Percentiles rank a stretch among this genome's conserved stretches.
These are phyloP conservation scores for Enhydra lutris DNA, from an alignment of 2,113 vertebrate genomes.

Conservation along the genomic window DNA sequence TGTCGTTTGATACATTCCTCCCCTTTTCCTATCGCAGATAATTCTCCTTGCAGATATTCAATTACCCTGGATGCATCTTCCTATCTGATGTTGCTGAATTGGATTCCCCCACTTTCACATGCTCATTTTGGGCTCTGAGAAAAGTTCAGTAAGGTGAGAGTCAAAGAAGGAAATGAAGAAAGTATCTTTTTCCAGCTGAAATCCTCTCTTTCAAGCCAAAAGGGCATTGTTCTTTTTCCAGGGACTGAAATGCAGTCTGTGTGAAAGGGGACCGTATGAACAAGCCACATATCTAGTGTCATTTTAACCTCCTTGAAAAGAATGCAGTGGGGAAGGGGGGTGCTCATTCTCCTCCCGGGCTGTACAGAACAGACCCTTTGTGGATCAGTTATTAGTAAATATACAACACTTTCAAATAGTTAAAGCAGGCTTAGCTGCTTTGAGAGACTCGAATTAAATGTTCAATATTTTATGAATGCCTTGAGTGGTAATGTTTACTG, in stretches of 20 bases:
- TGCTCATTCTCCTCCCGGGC: not conserved
- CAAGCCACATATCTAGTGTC: not conserved
- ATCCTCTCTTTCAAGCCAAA: not conserved
- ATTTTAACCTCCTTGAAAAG: not conserved
- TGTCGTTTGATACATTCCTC: not conserved
- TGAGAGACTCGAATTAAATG: conserved; percentile 63
- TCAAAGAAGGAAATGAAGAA: not conserved
- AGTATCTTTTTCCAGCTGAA: not conserved
- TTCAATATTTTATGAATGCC: conserved; percentile 68
- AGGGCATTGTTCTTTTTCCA: not conserved
- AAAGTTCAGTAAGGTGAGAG: not conserved
- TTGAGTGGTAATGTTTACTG: conserved; percentile 51
- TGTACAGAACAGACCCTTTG: not conserved
- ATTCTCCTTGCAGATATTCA: not conserved
- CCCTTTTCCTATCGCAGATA: not conserved
- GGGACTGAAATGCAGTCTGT: not conserved
- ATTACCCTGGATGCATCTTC: not conserved
- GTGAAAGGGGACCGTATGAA: not conserved
- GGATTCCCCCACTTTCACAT: not conserved
- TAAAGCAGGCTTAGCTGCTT: conserved; percentile 8
- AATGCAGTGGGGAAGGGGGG: not conserved
- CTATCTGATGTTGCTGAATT: not conserved
- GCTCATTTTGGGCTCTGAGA: not conserved
- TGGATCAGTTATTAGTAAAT: conserved; percentile 40
- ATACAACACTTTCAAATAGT: conserved; percentile 35